These are phyloP conservation scores for Ferdinandea cuprea DNA, from an alignment of 2,888 invertebrate species.

Conservation along the genomic window DNA sequence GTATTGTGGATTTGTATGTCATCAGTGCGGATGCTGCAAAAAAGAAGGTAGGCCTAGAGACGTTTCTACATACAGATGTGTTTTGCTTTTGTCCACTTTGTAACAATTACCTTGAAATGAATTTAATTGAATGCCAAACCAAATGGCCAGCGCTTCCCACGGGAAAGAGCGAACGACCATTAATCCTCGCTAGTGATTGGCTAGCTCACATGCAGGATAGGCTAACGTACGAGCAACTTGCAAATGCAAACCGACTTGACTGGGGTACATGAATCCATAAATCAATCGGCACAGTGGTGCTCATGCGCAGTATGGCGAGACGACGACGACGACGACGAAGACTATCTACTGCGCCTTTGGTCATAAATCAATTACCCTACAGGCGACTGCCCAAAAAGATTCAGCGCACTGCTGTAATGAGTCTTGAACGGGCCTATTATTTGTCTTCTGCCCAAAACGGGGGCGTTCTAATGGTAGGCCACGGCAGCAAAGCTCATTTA, in stretches of 20 bases:
- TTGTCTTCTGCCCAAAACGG: conserved; percentile 43
- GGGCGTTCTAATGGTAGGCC: conserved; percentile 27
- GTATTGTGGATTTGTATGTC: conserved; percentile 90
- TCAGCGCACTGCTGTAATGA: conserved; percentile 34
- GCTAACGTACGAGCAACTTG: conserved; percentile 11
- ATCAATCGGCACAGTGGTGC: conserved; percentile 21
- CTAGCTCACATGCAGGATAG: conserved; percentile 22
- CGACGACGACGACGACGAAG: conserved; percentile 3
- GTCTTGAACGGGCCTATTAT: conserved; percentile 36
- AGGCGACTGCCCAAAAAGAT: conserved; percentile 34
- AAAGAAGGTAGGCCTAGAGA: conserved; percentile 85
- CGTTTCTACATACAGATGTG: background rate
- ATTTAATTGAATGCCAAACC: conserved; percentile 24
- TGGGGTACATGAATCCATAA: conserved; percentile 31
- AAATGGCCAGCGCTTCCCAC: conserved; percentile 48
- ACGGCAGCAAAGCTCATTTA: conserved; percentile 1
- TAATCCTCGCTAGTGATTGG: conserved; percentile 40
- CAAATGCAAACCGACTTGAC: conserved; percentile 38
- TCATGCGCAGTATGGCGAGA: conserved; percentile 8
- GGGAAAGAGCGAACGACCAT: conserved; percentile 26
- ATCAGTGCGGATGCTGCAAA: conserved; percentile 84
- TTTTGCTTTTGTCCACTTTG: conserved; percentile 34
- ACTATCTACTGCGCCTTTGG: conserved; percentile 22
- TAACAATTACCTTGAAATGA: conserved; percentile 33
- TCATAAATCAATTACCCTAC: conserved; percentile 45